Percentiles rank a stretch among this genome's conserved stretches.
Conservation (phyloP, 1,140 invertebrate species). For the Lerema accius region DNA sequence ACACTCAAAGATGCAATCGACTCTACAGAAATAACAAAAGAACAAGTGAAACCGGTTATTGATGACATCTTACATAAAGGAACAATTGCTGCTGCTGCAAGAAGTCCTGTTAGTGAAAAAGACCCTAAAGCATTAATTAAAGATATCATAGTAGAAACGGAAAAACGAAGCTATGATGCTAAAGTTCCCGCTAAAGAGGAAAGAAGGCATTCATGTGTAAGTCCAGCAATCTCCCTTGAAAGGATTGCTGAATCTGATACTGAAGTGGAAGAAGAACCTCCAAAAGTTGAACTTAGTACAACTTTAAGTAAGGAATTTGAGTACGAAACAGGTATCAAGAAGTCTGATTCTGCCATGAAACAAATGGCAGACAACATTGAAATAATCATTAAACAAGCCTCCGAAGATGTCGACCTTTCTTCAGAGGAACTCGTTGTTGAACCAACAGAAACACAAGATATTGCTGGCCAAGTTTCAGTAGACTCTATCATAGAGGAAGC, state of each 20-base stretch:
- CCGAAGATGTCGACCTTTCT: slow-evolving; percentile 73
- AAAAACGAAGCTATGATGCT: slow-evolving; percentile 72
- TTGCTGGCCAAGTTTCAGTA: slow-evolving; percentile 66
- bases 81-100: slow-evolving; percentile 57
- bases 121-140: slow-evolving; percentile 63
- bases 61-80: slow-evolving; percentile 75
- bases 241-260: slow-evolving; percentile 74
- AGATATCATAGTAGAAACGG: slow-evolving; percentile 64
- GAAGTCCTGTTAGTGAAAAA: slow-evolving; percentile 69
- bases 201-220: slow-evolving; percentile 74
- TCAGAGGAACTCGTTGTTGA: slow-evolving; percentile 62
- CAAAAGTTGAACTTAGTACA: slow-evolving; percentile 38
- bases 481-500: slow-evolving; percentile 77
- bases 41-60: slow-evolving; percentile 70
- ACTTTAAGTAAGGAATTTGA: slow-evolving; percentile 38
- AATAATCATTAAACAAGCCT: slow-evolving; percentile 80
- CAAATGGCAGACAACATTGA: slow-evolving; percentile 80
- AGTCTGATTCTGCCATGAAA: slow-evolving; percentile 78
- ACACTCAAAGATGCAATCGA: slow-evolving; percentile 49
- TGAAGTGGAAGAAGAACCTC: slow-evolving; percentile 68
- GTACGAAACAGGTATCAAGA: slow-evolving; percentile 58
- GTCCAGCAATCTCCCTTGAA: slow-evolving; percentile 77
- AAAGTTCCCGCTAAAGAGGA: slow-evolving; percentile 76
- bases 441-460: slow-evolving; percentile 46
- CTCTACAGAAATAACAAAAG: slow-evolving; percentile 63